phyloP scores from a whole-genome alignment of 92 coral and sea anemone species.

The Zoanthus sociatus region DNA sequence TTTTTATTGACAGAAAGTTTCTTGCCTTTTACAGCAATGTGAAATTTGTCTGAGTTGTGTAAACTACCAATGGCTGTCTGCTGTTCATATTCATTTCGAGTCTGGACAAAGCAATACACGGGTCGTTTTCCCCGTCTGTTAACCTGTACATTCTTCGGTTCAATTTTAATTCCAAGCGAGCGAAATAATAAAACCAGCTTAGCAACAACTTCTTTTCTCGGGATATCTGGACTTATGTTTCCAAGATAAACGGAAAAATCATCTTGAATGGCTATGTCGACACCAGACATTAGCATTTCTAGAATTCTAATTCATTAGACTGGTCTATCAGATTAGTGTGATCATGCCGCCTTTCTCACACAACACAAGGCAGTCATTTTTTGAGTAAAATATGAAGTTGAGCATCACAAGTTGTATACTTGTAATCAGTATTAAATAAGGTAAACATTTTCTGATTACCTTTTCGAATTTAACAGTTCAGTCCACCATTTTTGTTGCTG shows the following conservation, averaged over 20 bases:
- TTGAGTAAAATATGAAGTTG: too few species aligned
- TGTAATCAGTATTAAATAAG: too few species aligned
- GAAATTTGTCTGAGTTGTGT: constrained; percentile 8
- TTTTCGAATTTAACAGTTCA: not conserved
- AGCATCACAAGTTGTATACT: too few species aligned
- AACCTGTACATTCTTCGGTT: constrained; percentile 13
- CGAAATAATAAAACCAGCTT: constrained; percentile 35
- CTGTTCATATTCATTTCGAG: not conserved
- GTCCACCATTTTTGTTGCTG: constrained; percentile 8
- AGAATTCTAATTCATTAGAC: not conserved
- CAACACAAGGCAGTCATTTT: too few species aligned
- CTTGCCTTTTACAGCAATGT: constrained; percentile 2
- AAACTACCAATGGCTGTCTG: not conserved
- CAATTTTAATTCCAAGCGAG: constrained; percentile 41
- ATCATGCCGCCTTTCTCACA: not conserved
- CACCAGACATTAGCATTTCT: not conserved
- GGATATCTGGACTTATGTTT: constrained; percentile 55
- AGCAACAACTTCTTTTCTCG: constrained; percentile 8
- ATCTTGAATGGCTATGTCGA: not conserved
- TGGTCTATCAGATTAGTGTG: too few species aligned
- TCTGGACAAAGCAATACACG: constrained; percentile 14
- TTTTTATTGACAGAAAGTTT: constrained; percentile 5
- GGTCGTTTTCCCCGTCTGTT: constrained; percentile 32
- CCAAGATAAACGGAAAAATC: constrained; percentile 54
- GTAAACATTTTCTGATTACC: too few species aligned